Base-by-base conservation (phyloP, 1,140 invertebrate species). In the Neotoxoptera formosana region DNA sequence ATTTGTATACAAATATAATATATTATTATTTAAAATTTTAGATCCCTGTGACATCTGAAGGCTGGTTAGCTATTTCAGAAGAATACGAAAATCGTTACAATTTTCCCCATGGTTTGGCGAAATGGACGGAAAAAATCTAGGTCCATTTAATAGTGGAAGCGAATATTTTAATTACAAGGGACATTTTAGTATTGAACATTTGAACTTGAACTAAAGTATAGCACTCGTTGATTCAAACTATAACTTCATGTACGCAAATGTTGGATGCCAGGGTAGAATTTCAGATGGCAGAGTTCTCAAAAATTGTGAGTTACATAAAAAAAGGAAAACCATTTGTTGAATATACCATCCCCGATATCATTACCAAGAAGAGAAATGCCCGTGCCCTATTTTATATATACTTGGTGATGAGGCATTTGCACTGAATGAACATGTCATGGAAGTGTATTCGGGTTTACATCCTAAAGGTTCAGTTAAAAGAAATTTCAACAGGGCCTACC, bases 381-480 rank as follows among this genome's bases (percentile, higher is more conserved):
- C 2, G 11, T 93, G 34, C 93, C 93, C 0, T 94, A 93, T 81
- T 60, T 93, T 94, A 94, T 96, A 95, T 94, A 94, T 96, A 95
- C 94, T 96, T 45, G 96, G 93, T 21, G 96, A 96, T 94, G 95
- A 95, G 88, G 96, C 96, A 60, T 96, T 96, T 94, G 94, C 95
- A 41, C 88, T 96, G 56, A 94, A 94, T 94, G 60, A 91, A 94
- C 91, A 95, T 93, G 48, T 96, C n/a, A 95, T 96, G 95, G 95
- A 95, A 93, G 95, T 95, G 30, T 96, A 95, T 94, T 94, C 95
- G 76, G 95, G 95, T 90, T 94, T 95, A 45, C 95, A 96, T 94
- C 94, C 95, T 53, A 95, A 96, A 87, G 94, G 95, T 53, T 94
- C 94, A 51, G 94, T 93, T 93, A 89, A 95, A 95, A 94, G 94